Evolutionary conservation across 2,113 vertebrate genomes (phyloP).

Genomic region (Aplodontia rufa): DNA sequence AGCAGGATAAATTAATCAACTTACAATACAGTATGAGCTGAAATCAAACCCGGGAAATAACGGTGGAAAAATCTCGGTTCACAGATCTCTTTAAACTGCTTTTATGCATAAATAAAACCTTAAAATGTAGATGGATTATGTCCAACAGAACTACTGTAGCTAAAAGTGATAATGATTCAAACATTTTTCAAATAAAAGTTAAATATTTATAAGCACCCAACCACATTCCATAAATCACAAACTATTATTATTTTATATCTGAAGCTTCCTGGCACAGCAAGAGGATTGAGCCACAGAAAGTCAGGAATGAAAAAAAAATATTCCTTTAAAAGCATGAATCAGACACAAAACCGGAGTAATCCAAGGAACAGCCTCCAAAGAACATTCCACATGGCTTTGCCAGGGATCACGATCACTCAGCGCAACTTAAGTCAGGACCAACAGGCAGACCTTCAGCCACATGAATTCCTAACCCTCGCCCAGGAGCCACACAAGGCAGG

Average conservation of each 20-base stretch:
- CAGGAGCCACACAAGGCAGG: constrained; percentile 84
- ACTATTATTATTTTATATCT: constrained; percentile 91
- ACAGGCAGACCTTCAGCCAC: constrained; percentile 81
- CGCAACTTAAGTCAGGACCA: constrained; percentile 78
- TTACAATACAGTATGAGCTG: constrained; percentile 82
- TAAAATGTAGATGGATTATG: constrained; percentile 88
- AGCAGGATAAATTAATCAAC: constrained; percentile 86
- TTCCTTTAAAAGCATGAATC: constrained; percentile 85
- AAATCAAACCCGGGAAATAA: constrained; percentile 82
- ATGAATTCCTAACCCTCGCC: constrained; percentile 79
- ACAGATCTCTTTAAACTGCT: constrained; percentile 85
- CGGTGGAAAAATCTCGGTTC: constrained; percentile 75
- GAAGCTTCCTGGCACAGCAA: constrained; percentile 86
- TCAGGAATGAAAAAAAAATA: constrained; percentile 82
- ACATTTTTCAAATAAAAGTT: constrained; percentile 92
- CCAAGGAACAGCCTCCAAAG: constrained; percentile 79
- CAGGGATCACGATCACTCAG: constrained; percentile 72
- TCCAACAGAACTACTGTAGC: constrained; percentile 89
- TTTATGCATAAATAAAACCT: constrained; percentile 89
- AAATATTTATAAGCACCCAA: constrained; percentile 91
- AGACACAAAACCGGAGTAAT: constrained; percentile 80
- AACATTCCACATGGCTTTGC: constrained; percentile 81
- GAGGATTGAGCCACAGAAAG: constrained; percentile 84
- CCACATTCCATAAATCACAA: constrained; percentile 91
- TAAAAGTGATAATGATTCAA: constrained; percentile 92